Base-by-base conservation (phyloP, 2,797 vertebrate genomes). In the Siniperca obscura region DNA sequence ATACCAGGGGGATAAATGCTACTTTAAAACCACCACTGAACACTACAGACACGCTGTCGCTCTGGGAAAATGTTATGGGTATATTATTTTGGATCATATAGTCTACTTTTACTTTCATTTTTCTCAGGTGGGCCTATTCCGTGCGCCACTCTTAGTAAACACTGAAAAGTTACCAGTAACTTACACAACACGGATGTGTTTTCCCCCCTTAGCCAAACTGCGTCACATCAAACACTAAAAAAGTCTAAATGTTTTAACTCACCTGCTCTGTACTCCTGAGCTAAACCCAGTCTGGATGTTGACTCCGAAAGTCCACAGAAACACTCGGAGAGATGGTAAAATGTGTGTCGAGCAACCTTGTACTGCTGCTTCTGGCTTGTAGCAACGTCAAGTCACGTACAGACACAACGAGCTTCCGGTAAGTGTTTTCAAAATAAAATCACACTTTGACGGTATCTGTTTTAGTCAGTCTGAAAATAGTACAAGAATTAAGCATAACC, bases 61-160 rank as follows among this genome's bases (percentile, higher is more conserved):
- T 0, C 0, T 12, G 7, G 59, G 9, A 19, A 34, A 34, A 19
- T 4, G 8, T 19, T 19, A 7, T 1, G 1, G 0, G 0, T 12
- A 7, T 1, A 59, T 44, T 17, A 5, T 25, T 11, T 14, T 40
- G 0, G 30, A 30, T 30, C 30, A 30, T 30, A 30, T 30, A 30
- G 30, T 3, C 30, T 30, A 6, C 8, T 46, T 66, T 76, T 59
- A 87, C 55, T 93, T 93, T 92, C 89, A 34, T 16, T 91, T 86
- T 90, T 57, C 16, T 60, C 14, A 0, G 7, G 56, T 48, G 78
- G 87, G 85, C 81, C 80, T 38, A 9, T 76, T 75, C 71, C 5
- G 44, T 7, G 46, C 1, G 5, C 0, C 40, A 79, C 86, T 74
- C 67, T 19, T 3, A 10, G 44, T 48, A 74, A 87, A 85, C 69